These are phyloP conservation scores for Parthenolecanium corni DNA, from an alignment of 2,888 invertebrate genomes.

Conservation along the genomic window DNA sequence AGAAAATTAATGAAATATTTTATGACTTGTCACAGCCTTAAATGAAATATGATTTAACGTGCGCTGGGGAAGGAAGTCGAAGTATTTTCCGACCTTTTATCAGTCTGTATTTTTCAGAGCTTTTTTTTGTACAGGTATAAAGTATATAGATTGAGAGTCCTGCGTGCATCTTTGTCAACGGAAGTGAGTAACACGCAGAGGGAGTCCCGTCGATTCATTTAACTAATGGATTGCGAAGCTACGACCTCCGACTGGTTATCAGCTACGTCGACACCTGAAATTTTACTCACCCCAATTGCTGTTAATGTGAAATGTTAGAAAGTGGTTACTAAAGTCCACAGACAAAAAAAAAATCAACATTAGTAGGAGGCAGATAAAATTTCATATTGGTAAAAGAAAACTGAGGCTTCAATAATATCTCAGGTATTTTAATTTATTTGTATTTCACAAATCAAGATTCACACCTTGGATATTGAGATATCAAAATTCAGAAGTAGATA, in stretches of 20 bases:
- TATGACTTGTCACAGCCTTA: conserved; percentile 29
- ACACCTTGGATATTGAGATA: too few species aligned
- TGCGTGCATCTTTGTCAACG: conserved; percentile 29
- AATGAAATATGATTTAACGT: conserved; percentile 27
- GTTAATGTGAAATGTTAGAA: conserved; percentile 20
- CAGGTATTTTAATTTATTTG: too few species aligned
- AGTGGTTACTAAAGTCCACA: conserved; percentile 18
- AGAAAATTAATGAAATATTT: conserved; percentile 29
- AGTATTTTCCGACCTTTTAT: conserved; percentile 29
- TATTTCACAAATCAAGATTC: too few species aligned
- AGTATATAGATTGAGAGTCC: conserved; percentile 17
- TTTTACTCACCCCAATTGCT: conserved; percentile 25
- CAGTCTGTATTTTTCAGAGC: conserved; percentile 24
- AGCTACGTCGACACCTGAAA: conserved; percentile 28
- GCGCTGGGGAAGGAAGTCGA: conserved; percentile 26
- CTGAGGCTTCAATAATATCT: too few species aligned
- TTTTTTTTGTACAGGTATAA: conserved; percentile 14
- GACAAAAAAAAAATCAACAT: too few species aligned
- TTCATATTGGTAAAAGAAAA: too few species aligned
- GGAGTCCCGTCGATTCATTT: conserved; percentile 29
- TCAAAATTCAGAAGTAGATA: too few species aligned
- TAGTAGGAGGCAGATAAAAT: too few species aligned
- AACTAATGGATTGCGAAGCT: conserved; percentile 28
- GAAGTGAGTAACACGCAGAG: conserved; percentile 28
- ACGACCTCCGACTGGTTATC: conserved; percentile 29